A percentile compares a stretch with the other conserved stretches of the same genome.
Evolutionary conservation across 1,140 invertebrate species (phyloP).

Genomic region (Babylonia areolata): DNA sequence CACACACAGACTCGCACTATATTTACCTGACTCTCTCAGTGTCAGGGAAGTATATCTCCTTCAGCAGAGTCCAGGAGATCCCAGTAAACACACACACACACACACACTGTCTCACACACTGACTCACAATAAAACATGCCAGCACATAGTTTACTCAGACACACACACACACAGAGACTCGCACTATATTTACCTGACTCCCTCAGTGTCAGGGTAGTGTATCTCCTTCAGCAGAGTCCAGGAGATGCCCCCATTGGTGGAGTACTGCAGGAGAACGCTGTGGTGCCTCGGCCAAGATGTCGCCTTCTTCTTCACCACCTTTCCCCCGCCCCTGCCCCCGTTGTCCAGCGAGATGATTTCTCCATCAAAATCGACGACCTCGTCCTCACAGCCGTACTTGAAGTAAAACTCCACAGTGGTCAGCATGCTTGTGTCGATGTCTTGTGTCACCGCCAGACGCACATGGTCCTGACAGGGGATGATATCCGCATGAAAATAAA

Average conservation of each 20-base stretch:
- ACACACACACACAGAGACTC: slow-evolving; percentile 3
- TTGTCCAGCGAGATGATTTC: neutral
- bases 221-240: slow-evolving; percentile 76
- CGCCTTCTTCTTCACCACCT: neutral
- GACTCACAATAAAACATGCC: no score
- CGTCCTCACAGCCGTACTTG: slow-evolving; percentile 72
- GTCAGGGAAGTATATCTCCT: no score
- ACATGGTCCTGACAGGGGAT: slow-evolving; percentile 57
- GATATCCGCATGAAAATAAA: no score
- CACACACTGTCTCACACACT: neutral
- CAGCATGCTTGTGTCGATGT: slow-evolving; percentile 76
- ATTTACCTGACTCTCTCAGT: neutral
- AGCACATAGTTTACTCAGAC: neutral
- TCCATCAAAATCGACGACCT: neutral
- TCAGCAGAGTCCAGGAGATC: neutral
- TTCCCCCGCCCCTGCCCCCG: neutral
- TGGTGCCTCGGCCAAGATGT: slow-evolving; percentile 68
- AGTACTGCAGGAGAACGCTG: slow-evolving; percentile 77
- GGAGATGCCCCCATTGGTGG: slow-evolving; percentile 76
- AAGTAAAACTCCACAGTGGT: slow-evolving; percentile 75
- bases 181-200: slow-evolving; percentile 60
- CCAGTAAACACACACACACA: neutral
- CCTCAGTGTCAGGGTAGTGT: slow-evolving; percentile 69
- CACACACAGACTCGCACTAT: neutral
- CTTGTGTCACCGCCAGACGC: slow-evolving; percentile 73